Base-by-base conservation (phyloP, 2,888 invertebrate genomes). In the Psylliodes chrysocephalus region DNA sequence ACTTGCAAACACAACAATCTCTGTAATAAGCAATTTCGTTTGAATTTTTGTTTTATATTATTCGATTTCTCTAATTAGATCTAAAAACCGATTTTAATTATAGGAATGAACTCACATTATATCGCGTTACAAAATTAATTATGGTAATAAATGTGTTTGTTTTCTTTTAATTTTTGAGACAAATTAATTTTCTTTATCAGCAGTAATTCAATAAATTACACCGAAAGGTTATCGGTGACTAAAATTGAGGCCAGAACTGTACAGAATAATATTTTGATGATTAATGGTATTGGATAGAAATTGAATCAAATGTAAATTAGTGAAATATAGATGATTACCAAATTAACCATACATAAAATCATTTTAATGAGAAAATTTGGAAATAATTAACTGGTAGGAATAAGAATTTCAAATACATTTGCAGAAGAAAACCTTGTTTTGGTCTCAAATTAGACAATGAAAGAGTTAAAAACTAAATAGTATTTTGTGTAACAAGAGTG, bases 101-200 rank as follows among this genome's bases (percentile, higher is more conserved):
- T 71, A 68, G 69, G 47, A 57, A 66, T 69, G 69, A 69, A 33
- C 49, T 69, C 67, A 46, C 17, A 66, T 62, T n/a, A 53, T 30
- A 22, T 19, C 57, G 30, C 53, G 38, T 61, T 30, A 46, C 49
- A 56, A 60, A 60, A 62, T 64, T 56, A 61, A 63, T 63, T 63
- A 49, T 47, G 28, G 30, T 61, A 68, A 64, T 66, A 60, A 66
- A 66, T 69, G 60, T 66, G 61, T 63, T 67, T 69, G 67, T 67
- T 67, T 63, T 63, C 52, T 52, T 61, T 60, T 60, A 64, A 52
- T 59, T 54, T 55, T 66, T 38, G 38, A 65, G 52, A 54, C 66
- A 71, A 73, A 73, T 70, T 70, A 71, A 73, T 73, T 71, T 64
- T 33, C 56, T 64, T 71, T 71, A 70, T 72, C 71, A 49, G 1